Percentiles rank a stretch among this genome's conserved stretches.
Conservation (phyloP, 92 coral and sea anemone species). For the Porites divaricata region DNA sequence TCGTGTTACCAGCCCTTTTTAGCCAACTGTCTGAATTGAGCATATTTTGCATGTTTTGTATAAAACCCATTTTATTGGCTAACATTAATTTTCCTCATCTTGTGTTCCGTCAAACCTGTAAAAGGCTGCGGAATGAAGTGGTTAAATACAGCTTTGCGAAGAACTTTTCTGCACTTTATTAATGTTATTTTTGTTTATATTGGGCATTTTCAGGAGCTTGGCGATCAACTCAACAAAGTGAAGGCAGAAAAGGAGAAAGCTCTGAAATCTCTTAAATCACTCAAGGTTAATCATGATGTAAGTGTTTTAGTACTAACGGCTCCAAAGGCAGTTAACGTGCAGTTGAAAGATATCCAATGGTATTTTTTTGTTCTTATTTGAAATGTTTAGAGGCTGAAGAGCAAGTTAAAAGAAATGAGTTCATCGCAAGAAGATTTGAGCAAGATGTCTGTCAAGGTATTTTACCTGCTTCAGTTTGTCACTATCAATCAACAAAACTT, state of each 20-base stretch:
- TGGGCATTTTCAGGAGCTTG: constrained; percentile 69
- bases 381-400: constrained; percentile 72
- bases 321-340: not conserved
- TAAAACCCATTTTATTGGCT: no score
- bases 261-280: constrained; percentile 81
- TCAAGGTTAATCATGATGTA: constrained; percentile 90
- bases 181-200: no score
- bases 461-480: not conserved
- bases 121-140: no score
- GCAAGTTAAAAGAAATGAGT: constrained; percentile 74
- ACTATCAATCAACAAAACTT: not conserved
- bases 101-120: no score
- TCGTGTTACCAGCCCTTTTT: no score
- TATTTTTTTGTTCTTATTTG: not conserved
- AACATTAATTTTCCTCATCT: no score
- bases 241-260: constrained; percentile 92
- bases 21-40: no score
- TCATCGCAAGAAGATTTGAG: constrained; percentile 86
- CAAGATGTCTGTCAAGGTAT: constrained; percentile 82
- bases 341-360: not conserved
- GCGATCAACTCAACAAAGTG: constrained; percentile 87
- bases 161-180: no score
- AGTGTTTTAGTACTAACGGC: not conserved
- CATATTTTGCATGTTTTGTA: no score
- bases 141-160: no score